Base-by-base conservation (phyloP, 2,797 vertebrate species). In the Lates japonicus region DNA sequence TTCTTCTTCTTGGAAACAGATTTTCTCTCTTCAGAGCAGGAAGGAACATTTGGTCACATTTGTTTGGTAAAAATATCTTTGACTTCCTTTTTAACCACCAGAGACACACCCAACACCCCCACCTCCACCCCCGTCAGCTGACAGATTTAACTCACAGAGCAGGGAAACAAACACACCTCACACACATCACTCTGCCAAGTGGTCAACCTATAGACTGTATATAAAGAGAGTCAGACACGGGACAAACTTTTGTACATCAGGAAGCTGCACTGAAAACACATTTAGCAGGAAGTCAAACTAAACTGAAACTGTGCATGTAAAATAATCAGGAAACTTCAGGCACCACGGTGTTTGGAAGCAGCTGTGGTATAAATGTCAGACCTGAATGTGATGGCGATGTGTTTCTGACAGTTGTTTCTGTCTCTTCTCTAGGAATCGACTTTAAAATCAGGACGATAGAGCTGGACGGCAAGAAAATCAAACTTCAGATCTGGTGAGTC, bases 371-470 rank as follows among this genome's bases (percentile, higher is more conserved):
- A 22, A 25, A 25, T 19, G 3, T 16, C 35, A 25, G 33, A 37
- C 39, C 25, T 31, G 11, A 16, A 25, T 5, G 25, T 29, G 25
- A 29, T 29, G 25, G 25, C 2, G 25, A 29, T 29, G 25, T 29
- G 25, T 29, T 29, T 29, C 25, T 12, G 14, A 20, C 41, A 16
- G 25, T 0, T 37, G 9, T 64, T 1, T 57, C 3, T 7, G 8
- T 72, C 8, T 51, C 3, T 70, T 74, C 2, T 81, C 48, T 94
- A 98, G 97, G 97, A 88, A 98, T 98, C 22, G 97, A 98, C 93
- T 98, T 98, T 78, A 98, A 98, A 93, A 98, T 98, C 94, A 93
- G 97, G 88, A 98, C 97, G 3, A 96, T 98, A 88, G 97, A 98
- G 80, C 87, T 98, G 71, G 97, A 98, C 70, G 97, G 97, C 42